These are phyloP conservation scores for Aphodius granarius DNA, from an alignment of 2,888 invertebrate genomes.

Conservation along the genomic window DNA sequence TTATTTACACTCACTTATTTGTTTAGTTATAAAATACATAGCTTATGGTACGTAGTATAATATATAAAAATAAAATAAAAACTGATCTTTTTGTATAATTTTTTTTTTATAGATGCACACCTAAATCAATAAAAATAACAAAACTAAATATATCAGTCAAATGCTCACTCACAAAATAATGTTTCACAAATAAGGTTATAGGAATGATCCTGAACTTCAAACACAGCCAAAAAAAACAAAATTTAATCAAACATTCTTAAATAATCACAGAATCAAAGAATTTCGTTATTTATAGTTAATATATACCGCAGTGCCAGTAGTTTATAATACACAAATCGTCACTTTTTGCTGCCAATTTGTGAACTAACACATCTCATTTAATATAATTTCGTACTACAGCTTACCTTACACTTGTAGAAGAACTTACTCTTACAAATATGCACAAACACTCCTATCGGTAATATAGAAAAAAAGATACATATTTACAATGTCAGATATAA, in stretches of 20 bases:
- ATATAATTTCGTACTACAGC: not conserved
- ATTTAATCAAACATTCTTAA: not conserved
- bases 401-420: not conserved
- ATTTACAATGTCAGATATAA: not conserved
- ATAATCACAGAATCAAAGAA: not conserved
- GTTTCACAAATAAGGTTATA: no score
- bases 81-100: not conserved
- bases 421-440: not conserved
- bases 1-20: not conserved
- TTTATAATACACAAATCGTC: not conserved
- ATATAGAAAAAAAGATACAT: not conserved
- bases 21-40: not conserved
- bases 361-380: not conserved
- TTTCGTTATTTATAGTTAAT: not conserved
- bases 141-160: not conserved
- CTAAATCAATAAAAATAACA: not conserved
- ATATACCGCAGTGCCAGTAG: not conserved
- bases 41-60: not conserved
- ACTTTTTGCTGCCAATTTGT: not conserved
- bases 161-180: not conserved
- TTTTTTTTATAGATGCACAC: not conserved
- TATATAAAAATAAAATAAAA: not conserved
- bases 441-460: not conserved
- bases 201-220: not conserved
- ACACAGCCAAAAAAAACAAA: not conserved